phyloP scores from a whole-genome alignment of 2,113 vertebrate genomes.

The Dicrurus megarhynchus region DNA sequence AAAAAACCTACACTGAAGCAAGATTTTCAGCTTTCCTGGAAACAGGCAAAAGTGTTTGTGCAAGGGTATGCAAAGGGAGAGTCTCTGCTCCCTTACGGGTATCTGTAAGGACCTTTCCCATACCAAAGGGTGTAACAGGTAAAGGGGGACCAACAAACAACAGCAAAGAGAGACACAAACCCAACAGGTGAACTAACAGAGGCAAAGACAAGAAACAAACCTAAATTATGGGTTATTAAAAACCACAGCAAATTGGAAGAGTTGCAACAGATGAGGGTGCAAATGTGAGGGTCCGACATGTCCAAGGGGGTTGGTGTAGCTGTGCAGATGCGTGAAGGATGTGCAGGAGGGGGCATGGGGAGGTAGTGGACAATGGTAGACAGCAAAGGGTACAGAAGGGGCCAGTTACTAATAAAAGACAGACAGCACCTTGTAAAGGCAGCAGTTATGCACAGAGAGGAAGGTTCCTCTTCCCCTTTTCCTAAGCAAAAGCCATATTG shows the following conservation, averaged over 20 bases:
- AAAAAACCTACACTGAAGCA: not conserved
- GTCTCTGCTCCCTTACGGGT: not conserved
- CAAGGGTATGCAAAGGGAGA: not conserved
- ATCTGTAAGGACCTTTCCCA: not conserved
- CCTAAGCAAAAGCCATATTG: not conserved
- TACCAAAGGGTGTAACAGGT: not conserved
- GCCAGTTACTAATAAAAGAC: not conserved
- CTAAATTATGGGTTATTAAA: not conserved
- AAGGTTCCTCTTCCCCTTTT: not conserved
- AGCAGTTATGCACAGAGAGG: not conserved
- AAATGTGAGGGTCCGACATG: fast-evolving
- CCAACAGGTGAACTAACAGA: not conserved
- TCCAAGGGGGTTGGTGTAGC: fast-evolving
- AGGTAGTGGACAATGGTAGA: not conserved
- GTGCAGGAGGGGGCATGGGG: not conserved
- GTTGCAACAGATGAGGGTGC: not conserved
- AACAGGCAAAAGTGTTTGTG: not conserved
- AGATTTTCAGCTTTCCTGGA: not conserved
- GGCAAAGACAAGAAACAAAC: not conserved
- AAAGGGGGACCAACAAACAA: not conserved
- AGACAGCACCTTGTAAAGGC: not conserved
- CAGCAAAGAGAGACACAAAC: not conserved
- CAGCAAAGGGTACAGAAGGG: not conserved
- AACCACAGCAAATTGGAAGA: not conserved
- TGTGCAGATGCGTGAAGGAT: fast-evolving